Conservation (phyloP, 2,113 vertebrate genomes). For the Nesogale talazaci region DNA sequence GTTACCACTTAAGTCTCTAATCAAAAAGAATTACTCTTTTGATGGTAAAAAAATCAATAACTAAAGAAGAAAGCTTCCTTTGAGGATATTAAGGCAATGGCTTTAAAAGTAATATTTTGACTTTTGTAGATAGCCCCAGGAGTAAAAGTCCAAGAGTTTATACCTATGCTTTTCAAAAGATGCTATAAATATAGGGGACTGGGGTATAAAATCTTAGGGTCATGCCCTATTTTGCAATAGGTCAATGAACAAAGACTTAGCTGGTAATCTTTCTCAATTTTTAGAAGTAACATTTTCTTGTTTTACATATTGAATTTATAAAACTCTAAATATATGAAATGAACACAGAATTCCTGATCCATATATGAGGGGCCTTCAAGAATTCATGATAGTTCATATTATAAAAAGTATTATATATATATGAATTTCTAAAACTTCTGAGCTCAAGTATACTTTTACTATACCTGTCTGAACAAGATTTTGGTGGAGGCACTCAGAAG, state of each 20-base stretch:
- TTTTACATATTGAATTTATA: not conserved
- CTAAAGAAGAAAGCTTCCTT: constrained; percentile 55
- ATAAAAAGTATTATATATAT: too few relatives aligned
- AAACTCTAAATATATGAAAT: not conserved
- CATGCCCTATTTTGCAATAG: not conserved
- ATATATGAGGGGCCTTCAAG: too few relatives aligned
- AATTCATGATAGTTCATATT: too few relatives aligned
- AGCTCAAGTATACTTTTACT: too few relatives aligned
- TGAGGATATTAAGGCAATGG: constrained; percentile 40
- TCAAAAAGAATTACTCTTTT: constrained; percentile 65
- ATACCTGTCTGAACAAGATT: too few relatives aligned
- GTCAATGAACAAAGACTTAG: constrained; percentile 15
- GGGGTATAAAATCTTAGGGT: constrained; percentile 30
- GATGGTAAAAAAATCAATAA: constrained; percentile 70
- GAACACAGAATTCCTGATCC: not conserved
- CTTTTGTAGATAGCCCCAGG: not conserved
- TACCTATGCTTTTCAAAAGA: constrained; percentile 15
- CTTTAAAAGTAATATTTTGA: constrained; percentile 60
- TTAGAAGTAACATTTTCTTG: not conserved
- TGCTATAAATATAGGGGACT: not conserved
- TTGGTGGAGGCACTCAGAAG: too few relatives aligned
- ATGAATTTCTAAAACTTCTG: too few relatives aligned
- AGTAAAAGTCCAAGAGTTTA: not conserved
- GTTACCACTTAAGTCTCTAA: constrained; percentile 37
- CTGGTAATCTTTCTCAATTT: constrained; percentile 58